phyloP scores from a whole-genome alignment of 1,140 invertebrate genomes.

The Brachionus rotundiformis region DNA sequence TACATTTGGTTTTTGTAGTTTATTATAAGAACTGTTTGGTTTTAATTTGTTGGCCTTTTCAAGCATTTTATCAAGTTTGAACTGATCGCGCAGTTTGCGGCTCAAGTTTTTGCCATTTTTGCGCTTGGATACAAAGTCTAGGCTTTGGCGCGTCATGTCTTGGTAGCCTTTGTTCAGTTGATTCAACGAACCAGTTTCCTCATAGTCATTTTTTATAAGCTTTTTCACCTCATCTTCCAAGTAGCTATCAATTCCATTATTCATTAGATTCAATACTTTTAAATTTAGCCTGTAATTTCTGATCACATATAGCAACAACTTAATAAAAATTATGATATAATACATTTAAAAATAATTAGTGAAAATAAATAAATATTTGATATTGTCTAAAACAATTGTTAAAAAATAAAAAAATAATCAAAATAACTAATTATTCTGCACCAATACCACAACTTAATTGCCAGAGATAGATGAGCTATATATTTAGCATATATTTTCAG shows the following conservation, averaged over 20 bases:
- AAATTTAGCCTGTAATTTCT: constrained; percentile 17
- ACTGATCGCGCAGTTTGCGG: background rate
- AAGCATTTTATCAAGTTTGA: constrained; percentile 13
- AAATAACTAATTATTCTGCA: too few relatives aligned
- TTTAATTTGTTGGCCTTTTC: background rate
- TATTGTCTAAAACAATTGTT: too few relatives aligned
- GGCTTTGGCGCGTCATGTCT: background rate
- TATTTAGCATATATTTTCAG: too few relatives aligned
- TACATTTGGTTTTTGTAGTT: background rate
- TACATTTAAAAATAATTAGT: too few relatives aligned
- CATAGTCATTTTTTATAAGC: constrained; percentile 26
- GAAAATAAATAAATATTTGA: too few relatives aligned
- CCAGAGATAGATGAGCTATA: too few relatives aligned
- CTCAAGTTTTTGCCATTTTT: background rate
- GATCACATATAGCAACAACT: constrained; percentile 40
- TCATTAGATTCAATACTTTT: constrained; percentile 22
- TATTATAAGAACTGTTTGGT: background rate
- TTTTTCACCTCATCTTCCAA: background rate
- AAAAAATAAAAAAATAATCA: too few relatives aligned
- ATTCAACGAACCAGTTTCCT: background rate
- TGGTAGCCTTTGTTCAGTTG: background rate
- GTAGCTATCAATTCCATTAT: background rate
- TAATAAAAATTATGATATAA: too few relatives aligned
- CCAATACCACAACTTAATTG: too few relatives aligned
- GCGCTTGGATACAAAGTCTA: background rate